Evolutionary conservation across 2,113 vertebrate genomes (phyloP).

Genomic region (Callocephalon fimbriatum): DNA sequence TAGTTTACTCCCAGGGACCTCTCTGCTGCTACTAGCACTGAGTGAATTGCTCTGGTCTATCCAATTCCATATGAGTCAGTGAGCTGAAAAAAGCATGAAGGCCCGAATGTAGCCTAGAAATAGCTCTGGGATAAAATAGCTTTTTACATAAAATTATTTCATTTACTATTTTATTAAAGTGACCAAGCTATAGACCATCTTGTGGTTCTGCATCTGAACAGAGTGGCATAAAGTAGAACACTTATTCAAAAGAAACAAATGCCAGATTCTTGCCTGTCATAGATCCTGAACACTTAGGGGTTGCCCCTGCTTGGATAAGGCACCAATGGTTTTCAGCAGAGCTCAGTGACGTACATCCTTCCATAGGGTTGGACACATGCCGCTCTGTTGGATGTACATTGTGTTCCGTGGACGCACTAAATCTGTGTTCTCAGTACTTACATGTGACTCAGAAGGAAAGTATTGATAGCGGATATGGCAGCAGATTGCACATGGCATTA

Average conservation of each 20-base stretch:
- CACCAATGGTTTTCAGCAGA: constrained; percentile 15
- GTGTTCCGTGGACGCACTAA: not conserved
- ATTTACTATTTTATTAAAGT: not conserved
- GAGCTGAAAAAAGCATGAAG: not conserved
- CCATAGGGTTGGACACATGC: not conserved
- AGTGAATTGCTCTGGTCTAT: not conserved
- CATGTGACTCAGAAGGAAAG: constrained; percentile 53
- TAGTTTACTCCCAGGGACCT: not conserved
- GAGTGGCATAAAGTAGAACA: not conserved
- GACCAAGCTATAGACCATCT: not conserved
- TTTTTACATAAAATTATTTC: not conserved
- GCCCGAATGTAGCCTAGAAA: not conserved
- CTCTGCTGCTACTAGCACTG: not conserved
- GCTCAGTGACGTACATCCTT: not conserved
- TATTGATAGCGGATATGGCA: constrained; percentile 64
- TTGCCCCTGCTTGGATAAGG: not conserved
- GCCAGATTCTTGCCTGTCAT: not conserved
- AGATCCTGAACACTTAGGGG: not conserved
- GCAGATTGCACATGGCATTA: constrained; percentile 47
- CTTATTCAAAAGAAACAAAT: not conserved
- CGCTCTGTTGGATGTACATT: constrained; percentile 47
- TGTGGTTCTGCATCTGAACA: not conserved
- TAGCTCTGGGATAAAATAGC: not conserved
- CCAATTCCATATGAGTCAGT: not conserved
- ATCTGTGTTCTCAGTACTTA: not conserved